These are phyloP conservation scores for Bombus sylvicola DNA, from an alignment of 1,140 invertebrate species.

Conservation along the genomic window DNA sequence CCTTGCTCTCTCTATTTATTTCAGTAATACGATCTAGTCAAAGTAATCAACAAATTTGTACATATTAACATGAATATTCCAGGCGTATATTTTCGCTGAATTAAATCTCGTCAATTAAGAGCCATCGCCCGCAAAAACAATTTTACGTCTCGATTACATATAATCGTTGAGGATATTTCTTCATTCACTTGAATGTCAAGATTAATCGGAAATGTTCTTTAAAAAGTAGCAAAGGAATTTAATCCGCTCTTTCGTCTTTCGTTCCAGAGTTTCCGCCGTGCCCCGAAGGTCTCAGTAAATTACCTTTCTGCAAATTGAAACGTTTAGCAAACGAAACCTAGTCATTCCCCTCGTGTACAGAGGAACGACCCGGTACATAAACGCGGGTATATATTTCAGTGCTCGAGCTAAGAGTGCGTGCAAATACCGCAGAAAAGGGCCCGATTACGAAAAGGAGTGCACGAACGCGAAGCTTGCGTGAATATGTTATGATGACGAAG, in stretches of 20 bases:
- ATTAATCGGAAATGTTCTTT: constrained; percentile 37
- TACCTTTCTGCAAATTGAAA: constrained; percentile 65
- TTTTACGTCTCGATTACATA: not conserved
- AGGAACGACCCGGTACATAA: constrained; percentile 43
- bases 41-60: too few relatives aligned
- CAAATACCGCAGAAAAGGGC: constrained; percentile 30
- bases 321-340: constrained; percentile 63
- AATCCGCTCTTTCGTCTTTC: constrained; percentile 36
- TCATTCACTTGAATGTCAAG: not conserved
- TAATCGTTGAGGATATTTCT: not conserved
- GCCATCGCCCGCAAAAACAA: not conserved
- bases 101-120: not conserved
- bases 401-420: constrained; percentile 47
- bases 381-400: constrained; percentile 27
- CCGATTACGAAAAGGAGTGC: constrained; percentile 40
- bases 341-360: constrained; percentile 51
- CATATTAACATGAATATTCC: too few relatives aligned
- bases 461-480: not conserved
- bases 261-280: constrained; percentile 5
- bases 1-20: too few relatives aligned
- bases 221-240: constrained; percentile 39
- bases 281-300: constrained; percentile 61
- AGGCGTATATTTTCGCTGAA: too few relatives aligned
- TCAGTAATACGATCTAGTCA: too few relatives aligned
- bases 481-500: not conserved